Conservation (phyloP, 2,113 vertebrate species). For the Cervus canadensis region DNA sequence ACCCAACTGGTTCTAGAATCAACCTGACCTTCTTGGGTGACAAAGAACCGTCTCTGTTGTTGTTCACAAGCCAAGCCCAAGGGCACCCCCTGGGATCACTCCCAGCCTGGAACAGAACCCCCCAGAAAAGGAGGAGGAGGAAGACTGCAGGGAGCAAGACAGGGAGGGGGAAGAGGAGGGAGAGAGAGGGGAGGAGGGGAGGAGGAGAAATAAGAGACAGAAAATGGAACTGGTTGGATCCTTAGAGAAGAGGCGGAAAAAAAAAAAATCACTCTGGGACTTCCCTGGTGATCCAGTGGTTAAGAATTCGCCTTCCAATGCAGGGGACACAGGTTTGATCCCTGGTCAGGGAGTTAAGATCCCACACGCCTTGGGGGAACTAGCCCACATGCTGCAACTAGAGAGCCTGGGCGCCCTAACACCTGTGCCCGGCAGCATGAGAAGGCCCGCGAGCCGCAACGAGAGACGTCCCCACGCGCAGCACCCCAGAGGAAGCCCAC, state of each 20-base stretch:
- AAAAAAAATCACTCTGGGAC: background rate
- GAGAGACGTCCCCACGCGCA: background rate
- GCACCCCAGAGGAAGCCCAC: background rate
- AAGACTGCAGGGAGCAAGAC: background rate
- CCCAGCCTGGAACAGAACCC: background rate
- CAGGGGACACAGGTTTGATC: background rate
- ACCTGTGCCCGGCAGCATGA: background rate
- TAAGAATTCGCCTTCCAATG: background rate
- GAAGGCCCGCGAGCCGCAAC: background rate
- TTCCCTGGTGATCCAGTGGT: background rate
- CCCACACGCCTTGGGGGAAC: background rate
- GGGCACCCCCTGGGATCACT: background rate
- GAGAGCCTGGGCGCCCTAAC: background rate
- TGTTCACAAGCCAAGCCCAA: background rate
- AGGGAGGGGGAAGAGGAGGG: fast-evolving
- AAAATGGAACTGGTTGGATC: background rate
- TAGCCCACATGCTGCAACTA: background rate
- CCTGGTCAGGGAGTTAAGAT: background rate
- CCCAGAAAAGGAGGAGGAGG: fast-evolving
- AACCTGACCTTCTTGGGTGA: background rate
- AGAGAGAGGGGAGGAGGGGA: fast-evolving
- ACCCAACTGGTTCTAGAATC: background rate
- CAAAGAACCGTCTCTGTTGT: background rate
- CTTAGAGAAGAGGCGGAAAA: background rate
- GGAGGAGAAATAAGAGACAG: fast-evolving